Percentiles rank a stretch among this genome's conserved stretches.
Conservation (phyloP, 2,888 invertebrate species). For the Meliscaeva auricollis region DNA sequence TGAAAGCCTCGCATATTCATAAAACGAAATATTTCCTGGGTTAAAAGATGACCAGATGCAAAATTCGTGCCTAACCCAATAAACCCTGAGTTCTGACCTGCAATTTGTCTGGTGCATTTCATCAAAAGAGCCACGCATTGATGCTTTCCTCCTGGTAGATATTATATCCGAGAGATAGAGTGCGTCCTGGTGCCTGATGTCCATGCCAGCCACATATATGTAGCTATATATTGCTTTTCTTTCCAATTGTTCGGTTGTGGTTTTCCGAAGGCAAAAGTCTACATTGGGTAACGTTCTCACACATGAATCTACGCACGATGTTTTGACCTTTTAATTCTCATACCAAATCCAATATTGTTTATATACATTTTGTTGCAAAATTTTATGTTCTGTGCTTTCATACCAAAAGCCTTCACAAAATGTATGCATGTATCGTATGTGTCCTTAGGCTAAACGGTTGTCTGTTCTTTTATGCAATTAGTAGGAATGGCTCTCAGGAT, state of each 20-base stretch:
- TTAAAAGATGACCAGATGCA: conserved; percentile 22
- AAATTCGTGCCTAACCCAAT: neutral
- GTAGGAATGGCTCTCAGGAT: neutral
- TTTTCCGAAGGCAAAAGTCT: conserved; percentile 1
- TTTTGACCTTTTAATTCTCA: conserved; percentile 67
- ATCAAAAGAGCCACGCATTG: neutral
- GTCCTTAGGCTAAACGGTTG: neutral
- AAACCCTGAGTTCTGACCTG: neutral
- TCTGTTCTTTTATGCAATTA: conserved; percentile 40
- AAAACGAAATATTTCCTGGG: conserved; percentile 5
- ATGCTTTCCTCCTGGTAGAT: neutral
- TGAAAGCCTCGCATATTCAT: conserved; percentile 7
- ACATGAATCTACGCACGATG: conserved; percentile 57
- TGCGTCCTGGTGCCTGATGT: neutral
- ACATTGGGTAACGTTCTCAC: conserved; percentile 10
- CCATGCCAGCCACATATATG: too few species aligned
- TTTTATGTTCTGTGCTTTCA: neutral
- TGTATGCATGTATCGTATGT: neutral
- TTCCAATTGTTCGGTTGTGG: conserved; percentile 30
- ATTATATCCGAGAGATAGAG: neutral
- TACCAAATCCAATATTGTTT: conserved; percentile 44
- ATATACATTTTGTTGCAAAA: conserved; percentile 43
- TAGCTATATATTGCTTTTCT: conserved; percentile 13
- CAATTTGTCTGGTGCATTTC: conserved; percentile 23
- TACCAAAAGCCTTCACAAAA: neutral